phyloP scores from a whole-genome alignment of 2,113 vertebrate genomes.

The Atherinomorus stipes region DNA sequence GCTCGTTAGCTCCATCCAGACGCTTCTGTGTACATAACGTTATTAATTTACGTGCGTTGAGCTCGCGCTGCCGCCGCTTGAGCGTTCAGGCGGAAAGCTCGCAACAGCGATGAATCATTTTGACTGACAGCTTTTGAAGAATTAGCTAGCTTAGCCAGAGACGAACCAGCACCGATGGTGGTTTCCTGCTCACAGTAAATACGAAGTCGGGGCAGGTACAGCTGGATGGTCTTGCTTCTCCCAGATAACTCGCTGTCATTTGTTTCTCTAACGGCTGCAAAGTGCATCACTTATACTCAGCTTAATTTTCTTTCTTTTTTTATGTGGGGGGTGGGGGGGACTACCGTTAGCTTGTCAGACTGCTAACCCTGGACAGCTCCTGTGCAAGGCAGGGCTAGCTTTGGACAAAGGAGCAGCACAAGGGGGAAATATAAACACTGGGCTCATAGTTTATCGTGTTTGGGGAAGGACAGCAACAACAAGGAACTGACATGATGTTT shows the following conservation, averaged over 20 bases:
- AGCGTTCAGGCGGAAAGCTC: slow-evolving; percentile 53
- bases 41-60: slow-evolving; percentile 49
- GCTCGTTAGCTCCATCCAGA: slow-evolving; percentile 11
- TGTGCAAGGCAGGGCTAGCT: slow-evolving; percentile 61
- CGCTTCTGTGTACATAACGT: slow-evolving; percentile 21
- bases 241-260: slow-evolving; percentile 6
- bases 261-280: slow-evolving; percentile 5
- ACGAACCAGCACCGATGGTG: slow-evolving; percentile 30
- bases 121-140: slow-evolving; percentile 73
- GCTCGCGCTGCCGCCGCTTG: slow-evolving; percentile 44
- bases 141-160: slow-evolving; percentile 71
- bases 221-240: slow-evolving; percentile 29
- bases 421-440: slow-evolving; percentile 56
- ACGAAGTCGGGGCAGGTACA: slow-evolving; percentile 35
- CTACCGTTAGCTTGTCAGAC: slow-evolving; percentile 55
- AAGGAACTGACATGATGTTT: slow-evolving; percentile 88
- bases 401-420: slow-evolving; percentile 75
- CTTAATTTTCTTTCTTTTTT: not conserved
- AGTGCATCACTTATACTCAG: slow-evolving; percentile 32
- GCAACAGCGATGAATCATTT: slow-evolving; percentile 72
- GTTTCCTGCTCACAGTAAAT: slow-evolving; percentile 48
- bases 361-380: slow-evolving; percentile 78
- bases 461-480: slow-evolving; percentile 68
- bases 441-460: slow-evolving; percentile 52
- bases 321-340: not conserved